Percentiles rank a stretch among this genome's conserved stretches.
These are phyloP conservation scores for Saxicola maurus DNA, from an alignment of 2,797 vertebrate genomes.

Conservation along the genomic window DNA sequence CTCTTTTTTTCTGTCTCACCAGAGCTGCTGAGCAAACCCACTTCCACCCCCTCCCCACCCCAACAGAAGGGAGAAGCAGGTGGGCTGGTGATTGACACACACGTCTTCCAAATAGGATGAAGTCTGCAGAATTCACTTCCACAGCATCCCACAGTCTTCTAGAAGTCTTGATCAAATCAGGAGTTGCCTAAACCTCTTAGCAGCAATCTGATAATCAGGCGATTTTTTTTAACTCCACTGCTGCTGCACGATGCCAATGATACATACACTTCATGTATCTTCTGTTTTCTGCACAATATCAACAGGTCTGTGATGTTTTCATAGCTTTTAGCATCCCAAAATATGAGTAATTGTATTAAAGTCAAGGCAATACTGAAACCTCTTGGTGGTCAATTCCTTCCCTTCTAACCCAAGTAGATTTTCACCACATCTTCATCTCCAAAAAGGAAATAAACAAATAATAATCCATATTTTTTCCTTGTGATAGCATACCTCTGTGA, in stretches of 20 bases:
- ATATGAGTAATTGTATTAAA: background rate
- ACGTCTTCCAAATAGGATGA: background rate
- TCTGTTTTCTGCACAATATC: background rate
- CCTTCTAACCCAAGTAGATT: background rate
- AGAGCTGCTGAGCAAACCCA: background rate
- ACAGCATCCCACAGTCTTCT: background rate
- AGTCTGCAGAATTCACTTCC: slow-evolving; percentile 7
- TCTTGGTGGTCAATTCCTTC: background rate
- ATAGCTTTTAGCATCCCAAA: background rate
- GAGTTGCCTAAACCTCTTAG: background rate
- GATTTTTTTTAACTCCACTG: background rate
- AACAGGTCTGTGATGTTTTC: background rate
- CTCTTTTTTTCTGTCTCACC: background rate
- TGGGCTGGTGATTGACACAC: slow-evolving; percentile 23
- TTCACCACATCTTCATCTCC: background rate
- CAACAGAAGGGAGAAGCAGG: background rate
- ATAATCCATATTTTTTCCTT: background rate
- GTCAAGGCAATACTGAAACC: background rate
- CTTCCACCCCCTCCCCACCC: fast-evolving
- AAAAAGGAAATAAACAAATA: background rate
- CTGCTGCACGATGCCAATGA: background rate
- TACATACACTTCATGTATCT: background rate
- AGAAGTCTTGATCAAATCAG: background rate
- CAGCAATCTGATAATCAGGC: background rate
- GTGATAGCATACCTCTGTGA: background rate